Evolutionary conservation across 2,888 invertebrate genomes (phyloP).

Genomic region (Eristalis arbustorum): DNA sequence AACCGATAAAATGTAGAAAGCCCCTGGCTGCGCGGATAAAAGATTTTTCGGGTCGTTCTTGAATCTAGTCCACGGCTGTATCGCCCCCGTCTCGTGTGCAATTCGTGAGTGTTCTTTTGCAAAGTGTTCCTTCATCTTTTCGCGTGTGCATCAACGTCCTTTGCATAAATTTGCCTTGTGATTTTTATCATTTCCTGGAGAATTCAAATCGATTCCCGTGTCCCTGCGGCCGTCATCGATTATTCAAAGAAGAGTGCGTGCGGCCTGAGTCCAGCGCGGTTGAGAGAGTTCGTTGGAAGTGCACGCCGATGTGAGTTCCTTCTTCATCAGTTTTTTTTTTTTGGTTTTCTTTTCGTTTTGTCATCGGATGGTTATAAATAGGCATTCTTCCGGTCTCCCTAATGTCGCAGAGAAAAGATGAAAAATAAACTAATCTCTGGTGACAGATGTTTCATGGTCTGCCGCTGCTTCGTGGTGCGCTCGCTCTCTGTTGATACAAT

Average conservation of each 20-base stretch:
- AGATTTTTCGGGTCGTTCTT: not conserved
- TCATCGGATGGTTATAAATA: slow-evolving; percentile 45
- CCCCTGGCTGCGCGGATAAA: not conserved
- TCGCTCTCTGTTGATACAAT: not conserved
- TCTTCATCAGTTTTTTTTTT: no score
- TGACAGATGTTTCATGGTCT: slow-evolving; percentile 58
- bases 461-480: not conserved
- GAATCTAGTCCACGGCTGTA: not conserved
- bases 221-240: slow-evolving; percentile 27
- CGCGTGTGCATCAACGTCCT: not conserved
- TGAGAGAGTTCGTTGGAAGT: not conserved
- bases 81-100: not conserved
- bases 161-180: not conserved
- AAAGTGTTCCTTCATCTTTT: not conserved
- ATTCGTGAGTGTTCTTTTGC: not conserved
- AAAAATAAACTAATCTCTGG: slow-evolving; percentile 9
- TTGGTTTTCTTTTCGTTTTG: not conserved
- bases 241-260: slow-evolving; percentile 22
- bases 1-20: slow-evolving; percentile 17
- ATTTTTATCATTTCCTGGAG: not conserved
- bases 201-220: slow-evolving; percentile 11
- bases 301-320: not conserved
- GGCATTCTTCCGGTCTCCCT: slow-evolving; percentile 42
- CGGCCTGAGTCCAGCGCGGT: not conserved
- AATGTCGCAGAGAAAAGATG: not conserved